phyloP scores from a whole-genome alignment of 37 sponge, comb jelly and placozoan species.

The Cliona cf. orientalis region DNA sequence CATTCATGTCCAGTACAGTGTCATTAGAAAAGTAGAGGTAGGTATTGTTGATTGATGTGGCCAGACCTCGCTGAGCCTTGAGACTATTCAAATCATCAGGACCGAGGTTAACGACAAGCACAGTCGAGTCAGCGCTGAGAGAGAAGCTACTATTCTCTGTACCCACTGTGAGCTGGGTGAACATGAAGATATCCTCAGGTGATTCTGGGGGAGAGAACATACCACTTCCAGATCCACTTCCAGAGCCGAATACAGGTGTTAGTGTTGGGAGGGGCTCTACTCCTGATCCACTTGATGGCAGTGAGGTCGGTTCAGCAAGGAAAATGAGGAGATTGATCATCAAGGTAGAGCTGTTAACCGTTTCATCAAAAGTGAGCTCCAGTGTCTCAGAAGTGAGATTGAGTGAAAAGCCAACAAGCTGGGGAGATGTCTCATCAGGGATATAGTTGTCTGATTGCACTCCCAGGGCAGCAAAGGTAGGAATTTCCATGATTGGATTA shows the following conservation, averaged over 20 bases:
- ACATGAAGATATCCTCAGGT: neutral
- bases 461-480: constrained; percentile 13
- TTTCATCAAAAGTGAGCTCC: constrained; percentile 84
- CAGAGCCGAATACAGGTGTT: neutral
- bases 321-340: constrained; percentile 63
- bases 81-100: constrained; percentile 77
- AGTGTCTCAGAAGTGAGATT: constrained; percentile 78
- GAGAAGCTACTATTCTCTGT: constrained; percentile 61
- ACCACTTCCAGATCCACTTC: constrained; percentile 30
- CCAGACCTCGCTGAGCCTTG: constrained; percentile 59
- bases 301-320: constrained; percentile 22
- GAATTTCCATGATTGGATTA: constrained; percentile 39
- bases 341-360: constrained; percentile 77
- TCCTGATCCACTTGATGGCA: neutral
- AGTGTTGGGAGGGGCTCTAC: neutral
- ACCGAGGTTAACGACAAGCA: constrained; percentile 75
- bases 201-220: neutral
- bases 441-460: constrained; percentile 35
- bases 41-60: constrained; percentile 62
- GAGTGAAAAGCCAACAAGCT: constrained; percentile 66
- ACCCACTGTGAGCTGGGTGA: constrained; percentile 50
- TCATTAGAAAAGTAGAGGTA: constrained; percentile 55
- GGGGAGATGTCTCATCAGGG: constrained; percentile 70
- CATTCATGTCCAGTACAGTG: constrained; percentile 77
- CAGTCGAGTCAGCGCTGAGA: constrained; percentile 54